Percentiles rank a stretch among this genome's conserved stretches.
Evolutionary conservation across 2,113 vertebrate genomes (phyloP).

Genomic region (Diphyllodes magnificus): DNA sequence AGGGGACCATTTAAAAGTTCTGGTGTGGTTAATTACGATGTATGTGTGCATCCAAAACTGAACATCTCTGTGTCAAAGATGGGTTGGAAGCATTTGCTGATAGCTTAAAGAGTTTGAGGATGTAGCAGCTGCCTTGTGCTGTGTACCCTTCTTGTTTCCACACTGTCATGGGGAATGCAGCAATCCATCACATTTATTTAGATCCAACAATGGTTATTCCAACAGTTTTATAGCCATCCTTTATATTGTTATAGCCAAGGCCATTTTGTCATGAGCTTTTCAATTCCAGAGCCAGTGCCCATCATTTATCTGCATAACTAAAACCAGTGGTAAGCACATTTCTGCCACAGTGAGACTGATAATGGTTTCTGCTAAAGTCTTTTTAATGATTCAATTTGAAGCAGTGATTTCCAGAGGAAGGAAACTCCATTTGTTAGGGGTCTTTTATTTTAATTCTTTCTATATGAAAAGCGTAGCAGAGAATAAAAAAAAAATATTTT

Average conservation of each 20-base stretch:
- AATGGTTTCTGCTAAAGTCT: conserved; percentile 17
- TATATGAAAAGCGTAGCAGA: neutral
- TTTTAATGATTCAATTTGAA: conserved; percentile 43
- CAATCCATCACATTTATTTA: conserved; percentile 28
- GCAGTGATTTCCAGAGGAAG: neutral
- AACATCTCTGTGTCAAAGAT: fast-evolving
- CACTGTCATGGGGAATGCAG: neutral
- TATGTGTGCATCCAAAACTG: neutral
- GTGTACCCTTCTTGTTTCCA: neutral
- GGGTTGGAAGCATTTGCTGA: neutral
- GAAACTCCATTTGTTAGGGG: neutral
- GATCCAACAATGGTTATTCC: neutral
- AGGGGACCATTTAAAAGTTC: neutral
- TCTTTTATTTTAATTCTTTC: neutral
- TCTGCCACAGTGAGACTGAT: neutral
- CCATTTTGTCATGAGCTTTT: conserved; percentile 37
- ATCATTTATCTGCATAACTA: conserved; percentile 14
- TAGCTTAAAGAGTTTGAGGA: neutral
- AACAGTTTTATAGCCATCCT: neutral
- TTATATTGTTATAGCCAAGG: conserved; percentile 1
- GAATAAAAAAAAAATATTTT: neutral
- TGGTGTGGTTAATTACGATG: neutral
- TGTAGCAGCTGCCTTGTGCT: neutral
- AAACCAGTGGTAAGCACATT: conserved; percentile 34
- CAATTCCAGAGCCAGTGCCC: neutral